phyloP scores from a whole-genome alignment of 2,888 invertebrate species.

The Biston stratarius region DNA sequence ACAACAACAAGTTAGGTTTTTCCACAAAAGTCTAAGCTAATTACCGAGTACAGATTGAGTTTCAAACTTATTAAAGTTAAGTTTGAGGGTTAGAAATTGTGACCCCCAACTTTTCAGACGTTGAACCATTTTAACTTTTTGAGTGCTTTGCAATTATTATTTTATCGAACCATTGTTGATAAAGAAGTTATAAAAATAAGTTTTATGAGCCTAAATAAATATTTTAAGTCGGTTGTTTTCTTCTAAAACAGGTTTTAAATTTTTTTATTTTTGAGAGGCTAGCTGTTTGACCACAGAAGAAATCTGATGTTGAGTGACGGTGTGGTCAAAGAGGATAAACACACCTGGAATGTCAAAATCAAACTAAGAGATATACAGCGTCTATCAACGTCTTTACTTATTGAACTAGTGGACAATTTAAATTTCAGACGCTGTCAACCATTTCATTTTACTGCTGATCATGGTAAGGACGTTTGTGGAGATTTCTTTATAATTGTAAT shows the following conservation, averaged over 20 bases:
- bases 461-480: too few species aligned
- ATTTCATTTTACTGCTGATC: too few species aligned
- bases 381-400: too few species aligned
- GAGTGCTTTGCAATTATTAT: conserved; percentile 26
- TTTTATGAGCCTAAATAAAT: neutral
- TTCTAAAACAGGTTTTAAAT: neutral
- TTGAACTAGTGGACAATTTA: too few species aligned
- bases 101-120: conserved; percentile 29
- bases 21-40: conserved; percentile 19
- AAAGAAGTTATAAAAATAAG: conserved; percentile 6
- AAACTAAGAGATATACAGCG: too few species aligned
- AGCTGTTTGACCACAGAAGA: neutral
- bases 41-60: conserved; percentile 19
- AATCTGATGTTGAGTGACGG: too few species aligned
- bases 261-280: too few species aligned
- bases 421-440: too few species aligned
- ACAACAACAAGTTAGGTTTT: neutral
- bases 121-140: conserved; percentile 27
- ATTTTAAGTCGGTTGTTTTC: neutral
- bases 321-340: too few species aligned
- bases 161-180: conserved; percentile 10
- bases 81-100: conserved; percentile 15
- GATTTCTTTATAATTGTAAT: too few species aligned
- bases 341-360: neutral
- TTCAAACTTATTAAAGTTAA: conserved; percentile 21